These are phyloP conservation scores for Amphibalanus amphitrite DNA, from an alignment of 1,140 invertebrate species.

Conservation along the genomic window DNA sequence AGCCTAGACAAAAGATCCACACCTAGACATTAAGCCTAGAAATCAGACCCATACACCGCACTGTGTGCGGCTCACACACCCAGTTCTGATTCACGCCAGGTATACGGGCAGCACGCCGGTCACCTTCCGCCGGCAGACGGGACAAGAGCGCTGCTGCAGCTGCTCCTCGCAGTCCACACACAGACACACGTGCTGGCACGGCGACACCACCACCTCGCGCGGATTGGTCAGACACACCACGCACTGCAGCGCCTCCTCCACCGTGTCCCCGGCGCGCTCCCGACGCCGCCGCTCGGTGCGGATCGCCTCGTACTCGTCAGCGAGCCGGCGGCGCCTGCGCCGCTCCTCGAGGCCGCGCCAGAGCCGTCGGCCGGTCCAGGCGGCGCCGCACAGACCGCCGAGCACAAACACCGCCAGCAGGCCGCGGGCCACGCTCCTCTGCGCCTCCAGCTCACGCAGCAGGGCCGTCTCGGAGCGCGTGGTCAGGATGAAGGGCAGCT, in stretches of 20 bases:
- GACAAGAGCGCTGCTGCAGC: not conserved
- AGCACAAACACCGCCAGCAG: not conserved
- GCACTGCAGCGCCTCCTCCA: not conserved
- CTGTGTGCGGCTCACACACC: too few relatives aligned
- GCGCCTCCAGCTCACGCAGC: not conserved
- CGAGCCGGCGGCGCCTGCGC: not conserved
- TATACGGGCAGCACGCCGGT: not conserved
- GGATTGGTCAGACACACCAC: slow-evolving; percentile 1
- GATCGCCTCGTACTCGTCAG: not conserved
- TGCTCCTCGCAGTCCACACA: slow-evolving; percentile 1
- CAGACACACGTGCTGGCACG: not conserved
- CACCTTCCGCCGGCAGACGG: not conserved
- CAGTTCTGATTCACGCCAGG: not conserved
- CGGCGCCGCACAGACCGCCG: not conserved
- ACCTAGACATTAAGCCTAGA: too few relatives aligned
- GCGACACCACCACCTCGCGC: slow-evolving; percentile 3
- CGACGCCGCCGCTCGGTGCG: not conserved
- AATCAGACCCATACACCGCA: too few relatives aligned
- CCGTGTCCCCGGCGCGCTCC: not conserved
- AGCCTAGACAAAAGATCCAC: too few relatives aligned
- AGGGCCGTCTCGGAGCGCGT: not conserved
- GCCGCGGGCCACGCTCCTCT: not conserved
- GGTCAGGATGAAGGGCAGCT: not conserved
- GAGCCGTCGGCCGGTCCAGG: not conserved
- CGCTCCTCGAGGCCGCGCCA: not conserved